phyloP scores from a whole-genome alignment of 2,888 invertebrate genomes.

The Hydrotaea diabolus region DNA sequence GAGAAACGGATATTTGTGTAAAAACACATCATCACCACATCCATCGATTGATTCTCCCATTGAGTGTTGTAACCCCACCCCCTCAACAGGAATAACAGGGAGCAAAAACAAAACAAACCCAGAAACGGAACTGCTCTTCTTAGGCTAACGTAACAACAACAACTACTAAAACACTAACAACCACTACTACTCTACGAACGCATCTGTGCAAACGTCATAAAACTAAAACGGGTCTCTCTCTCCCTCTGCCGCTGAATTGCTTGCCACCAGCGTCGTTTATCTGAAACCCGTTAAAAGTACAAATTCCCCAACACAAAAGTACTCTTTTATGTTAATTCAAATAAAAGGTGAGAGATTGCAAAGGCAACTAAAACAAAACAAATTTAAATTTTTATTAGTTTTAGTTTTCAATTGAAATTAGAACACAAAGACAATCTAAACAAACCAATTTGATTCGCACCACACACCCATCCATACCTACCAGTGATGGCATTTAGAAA shows the following conservation, averaged over 20 bases:
- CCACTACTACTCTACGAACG: background rate
- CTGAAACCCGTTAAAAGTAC: background rate
- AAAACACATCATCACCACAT: background rate
- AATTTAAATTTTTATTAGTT: background rate
- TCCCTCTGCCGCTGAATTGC: no score
- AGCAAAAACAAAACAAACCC: background rate
- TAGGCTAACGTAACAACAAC: slow-evolving; percentile 10
- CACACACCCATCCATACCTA: background rate
- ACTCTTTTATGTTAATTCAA: slow-evolving; percentile 37
- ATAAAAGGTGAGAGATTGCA: slow-evolving; percentile 52
- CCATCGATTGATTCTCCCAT: background rate
- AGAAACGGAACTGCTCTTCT: slow-evolving; percentile 19
- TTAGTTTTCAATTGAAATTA: slow-evolving; percentile 2
- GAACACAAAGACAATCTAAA: background rate
- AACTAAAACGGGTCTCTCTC: no score
- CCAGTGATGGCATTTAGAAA: background rate
- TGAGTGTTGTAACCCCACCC: background rate
- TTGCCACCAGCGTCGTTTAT: background rate
- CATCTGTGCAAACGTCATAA: background rate
- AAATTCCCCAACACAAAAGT: background rate
- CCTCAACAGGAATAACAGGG: background rate
- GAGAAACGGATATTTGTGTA: background rate
- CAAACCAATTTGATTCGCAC: background rate
- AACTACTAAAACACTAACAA: background rate
- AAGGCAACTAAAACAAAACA: background rate